Evolutionary conservation across 2,113 vertebrate species (phyloP), one percentile per base, ranked within the genome.

Genomic region (Apteryx owenii): DNA sequence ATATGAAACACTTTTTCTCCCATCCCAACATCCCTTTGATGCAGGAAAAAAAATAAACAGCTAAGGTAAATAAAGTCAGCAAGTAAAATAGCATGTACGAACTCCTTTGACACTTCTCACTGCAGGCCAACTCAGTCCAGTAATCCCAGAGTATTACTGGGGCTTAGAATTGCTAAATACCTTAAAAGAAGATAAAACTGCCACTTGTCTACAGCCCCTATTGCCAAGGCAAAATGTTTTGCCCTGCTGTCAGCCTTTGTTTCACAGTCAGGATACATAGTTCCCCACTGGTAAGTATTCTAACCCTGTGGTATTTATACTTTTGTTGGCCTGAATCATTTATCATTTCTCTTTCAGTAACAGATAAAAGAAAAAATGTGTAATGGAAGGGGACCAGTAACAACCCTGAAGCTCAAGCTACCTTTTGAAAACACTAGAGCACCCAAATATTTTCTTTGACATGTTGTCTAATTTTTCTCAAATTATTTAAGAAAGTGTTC

Each of bases 321-420:
- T 90, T 88, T 92, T 22, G 64, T 90, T 75, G 84, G 71, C 48
- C 62, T 94, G 61, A 94, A 95, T 88, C 85, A 95, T 92, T 93
- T 80, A 94, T 83, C 2, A n/a, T 90, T 92, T 87, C 61, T 92
- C 91, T 89, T 75, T 94, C 53, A 65, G 40, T 8, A 90, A 81
- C 7, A 92, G 40, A 79, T 44, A 65, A 93, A 81, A 90, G n/a
- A 64, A 85, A 89, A 93, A 81, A 84, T 3, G 13, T 11, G 48
- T 56, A 94, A 94, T 7, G 9, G 76, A 85, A 92, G 28, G n/a
- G 26, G 53, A 31, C 16, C 71, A 78, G 26, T 56, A 91, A 85
- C 5, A 4, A 17, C 48, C 23, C 10, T 87, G 80, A 92, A 95
- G 44, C 66, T 85, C 42, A 75, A 81, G 88, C 19, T 31, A 84